Evolutionary conservation across 2,113 vertebrate species (phyloP).

Genomic region (Boleophthalmus pectinirostris): DNA sequence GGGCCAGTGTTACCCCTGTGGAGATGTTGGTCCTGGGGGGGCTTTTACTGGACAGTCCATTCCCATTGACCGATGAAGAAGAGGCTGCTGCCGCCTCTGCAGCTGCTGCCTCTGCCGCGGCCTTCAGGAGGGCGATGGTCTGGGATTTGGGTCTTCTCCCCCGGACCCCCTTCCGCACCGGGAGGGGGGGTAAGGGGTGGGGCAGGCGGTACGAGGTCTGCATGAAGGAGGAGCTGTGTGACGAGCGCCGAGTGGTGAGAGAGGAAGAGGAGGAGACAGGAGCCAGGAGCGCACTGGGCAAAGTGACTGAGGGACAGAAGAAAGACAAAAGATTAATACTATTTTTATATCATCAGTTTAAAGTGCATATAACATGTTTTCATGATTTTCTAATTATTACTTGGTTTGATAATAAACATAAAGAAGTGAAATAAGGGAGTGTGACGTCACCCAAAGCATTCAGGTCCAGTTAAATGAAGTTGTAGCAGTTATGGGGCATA

Average conservation of each 20-base stretch:
- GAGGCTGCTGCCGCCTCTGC: slow-evolving; percentile 47
- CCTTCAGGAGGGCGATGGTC: slow-evolving; percentile 81
- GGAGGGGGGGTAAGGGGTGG: slow-evolving; percentile 79
- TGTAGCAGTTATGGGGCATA: too few relatives aligned
- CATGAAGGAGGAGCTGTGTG: slow-evolving; percentile 82
- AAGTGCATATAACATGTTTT: too few relatives aligned
- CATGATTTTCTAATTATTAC: too few relatives aligned
- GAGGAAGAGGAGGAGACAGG: slow-evolving; percentile 70
- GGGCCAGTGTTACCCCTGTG: slow-evolving; percentile 71
- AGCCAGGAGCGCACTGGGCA: slow-evolving; percentile 79
- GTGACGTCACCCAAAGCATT: too few relatives aligned
- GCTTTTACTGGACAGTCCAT: slow-evolving; percentile 75
- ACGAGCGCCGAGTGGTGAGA: slow-evolving; percentile 82
- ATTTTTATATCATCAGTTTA: neutral
- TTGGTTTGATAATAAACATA: too few relatives aligned
- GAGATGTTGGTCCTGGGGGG: slow-evolving; percentile 68
- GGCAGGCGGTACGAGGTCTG: slow-evolving; percentile 87
- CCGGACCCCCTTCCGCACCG: slow-evolving; percentile 82
- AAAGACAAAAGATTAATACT: neutral
- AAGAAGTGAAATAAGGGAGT: too few relatives aligned
- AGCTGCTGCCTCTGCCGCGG: slow-evolving; percentile 74
- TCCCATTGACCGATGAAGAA: slow-evolving; percentile 63
- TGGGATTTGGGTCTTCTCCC: slow-evolving; percentile 83
- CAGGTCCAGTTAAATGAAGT: too few relatives aligned
- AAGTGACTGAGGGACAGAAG: slow-evolving; percentile 76